Base-by-base conservation (phyloP, 2,888 invertebrate species). In the Drosophila meridionalis region DNA sequence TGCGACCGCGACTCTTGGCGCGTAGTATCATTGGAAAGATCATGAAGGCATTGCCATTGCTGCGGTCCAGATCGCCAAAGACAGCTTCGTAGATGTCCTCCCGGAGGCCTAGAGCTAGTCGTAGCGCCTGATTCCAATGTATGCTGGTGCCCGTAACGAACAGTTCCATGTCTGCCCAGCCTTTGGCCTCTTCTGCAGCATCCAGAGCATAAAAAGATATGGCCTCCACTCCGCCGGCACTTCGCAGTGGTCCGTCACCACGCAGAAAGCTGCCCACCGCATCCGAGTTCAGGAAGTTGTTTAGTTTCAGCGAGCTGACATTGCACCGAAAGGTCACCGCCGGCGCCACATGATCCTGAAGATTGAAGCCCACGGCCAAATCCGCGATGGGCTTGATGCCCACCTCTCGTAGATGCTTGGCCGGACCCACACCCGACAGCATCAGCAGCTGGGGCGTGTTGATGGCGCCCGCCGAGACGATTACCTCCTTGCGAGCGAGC, bases 381-480 rank as follows among this genome's bases (percentile, higher is more conserved):
- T 96, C 94, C 47, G 94, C 93, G 40, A 96, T 87, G 0, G 95
- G 93, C 2, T 94, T 93, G 45, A 95, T 95, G n/a, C 94, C 94
- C 48, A 94, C 87, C 65, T 93, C 92, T 36, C 92, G 89, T 4
- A 95, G 93, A 77, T 95, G 95, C 53, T 94, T 92, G n/a, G 93
- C 93, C 0, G 95, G 95, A 3, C 95, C 95, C 9, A 96, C 92
- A 3, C 97, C 97, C 0, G 96, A 96, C 26, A 97, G 91, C 97
- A 97, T 96, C 7, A 98, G 94, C 9, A 98, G 91, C 89, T 98
- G 97, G 0, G 98, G 97, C 0, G 96, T 95, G 80, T 96, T 97
- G 67, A 97, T 95, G 0, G 97, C 95, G 0, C 97, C 97, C 2
- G 96, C 96, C 11, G 96, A 95, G 4, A 97, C 75, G 64, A 97